Base-by-base conservation (phyloP, 1,140 invertebrate species). In the Temnothorax curvispinosus region DNA sequence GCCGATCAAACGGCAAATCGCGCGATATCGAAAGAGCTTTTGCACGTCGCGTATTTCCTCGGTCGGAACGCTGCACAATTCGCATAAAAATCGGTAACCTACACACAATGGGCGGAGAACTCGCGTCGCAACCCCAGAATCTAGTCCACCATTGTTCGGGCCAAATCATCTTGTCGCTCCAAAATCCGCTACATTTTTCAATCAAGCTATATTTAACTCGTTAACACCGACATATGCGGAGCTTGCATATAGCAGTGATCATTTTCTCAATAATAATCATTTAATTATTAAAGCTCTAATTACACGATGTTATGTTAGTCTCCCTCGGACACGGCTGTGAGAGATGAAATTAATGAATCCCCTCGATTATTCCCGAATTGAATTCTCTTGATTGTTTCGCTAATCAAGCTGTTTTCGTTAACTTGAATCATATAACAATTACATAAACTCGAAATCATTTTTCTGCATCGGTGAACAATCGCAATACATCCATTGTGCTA, bases 1-100 rank as follows among this genome's bases (percentile, higher is more conserved):
- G 13, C 35, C 6, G 67, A 56, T 84, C 67, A 62, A 54, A 56
- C 80, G 56, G 56, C 80, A 56, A 85, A 62, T 75, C 54, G 67
- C 41, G 67, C 47, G 27, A 56, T 47, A 58, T 75, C 76, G 52
- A 56, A 56, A 64, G 8, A 21, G 50, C 69, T 74, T 58, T 65
- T 67, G 58, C 77, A 78, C 32, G n/a, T 62, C 32, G 50, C 52
- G 18, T 78, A 27, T 56, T 3, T 9, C 6, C 60, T 41, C 6
- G 65, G 38, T 41, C 11, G 58, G 52, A 81, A 56, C 54, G 27
- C 54, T 50, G 32, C 41, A 35, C 0, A 54, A 56, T 56, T 32
- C 54, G 41, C 41, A 47, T 77, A 58, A 86, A 86, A 77, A 72
- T 88, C 32, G 60, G 56, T 54, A 15, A 8, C 13, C 4, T 27